A percentile compares a stretch with the other conserved stretches of the same genome.
Evolutionary conservation across 2,797 vertebrate species (phyloP).

Genomic region (Microctenopoma stevenorrisi): DNA sequence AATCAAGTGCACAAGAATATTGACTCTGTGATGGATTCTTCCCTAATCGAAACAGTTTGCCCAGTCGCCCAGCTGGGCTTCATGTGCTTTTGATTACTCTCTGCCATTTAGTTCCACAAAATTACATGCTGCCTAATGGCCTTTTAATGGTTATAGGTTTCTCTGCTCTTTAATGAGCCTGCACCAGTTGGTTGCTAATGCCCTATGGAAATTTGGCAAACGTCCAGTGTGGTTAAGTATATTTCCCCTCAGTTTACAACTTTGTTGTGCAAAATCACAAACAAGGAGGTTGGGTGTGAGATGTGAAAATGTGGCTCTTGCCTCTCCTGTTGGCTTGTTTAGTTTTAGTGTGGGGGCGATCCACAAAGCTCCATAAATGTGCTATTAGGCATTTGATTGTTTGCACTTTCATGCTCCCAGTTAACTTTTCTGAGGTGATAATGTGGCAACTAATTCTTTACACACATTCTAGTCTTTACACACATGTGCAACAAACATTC

Average conservation of each 20-base stretch:
- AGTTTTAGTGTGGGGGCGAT: constrained; percentile 67
- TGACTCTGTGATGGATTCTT: constrained; percentile 95
- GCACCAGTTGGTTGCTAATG: constrained; percentile 99
- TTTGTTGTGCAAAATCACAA: constrained; percentile 88
- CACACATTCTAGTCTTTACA: constrained; percentile 31
- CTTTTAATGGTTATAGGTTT: constrained; percentile 99
- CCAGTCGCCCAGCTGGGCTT: constrained; percentile 98
- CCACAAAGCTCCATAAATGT: constrained; percentile 52
- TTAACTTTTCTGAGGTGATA: constrained; percentile 69
- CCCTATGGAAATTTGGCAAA: constrained; percentile 96
- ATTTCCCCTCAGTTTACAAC: constrained; percentile 90
- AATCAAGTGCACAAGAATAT: constrained; percentile 86
- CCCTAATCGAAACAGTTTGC: constrained; percentile 98
- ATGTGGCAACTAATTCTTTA: constrained; percentile 57
- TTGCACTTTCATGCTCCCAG: constrained; percentile 60
- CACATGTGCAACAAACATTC: constrained; percentile 45
- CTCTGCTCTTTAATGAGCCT: constrained; percentile 96
- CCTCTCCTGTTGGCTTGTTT: constrained; percentile 66
- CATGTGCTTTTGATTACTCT: constrained; percentile 99
- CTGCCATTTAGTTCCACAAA: constrained; percentile 99
- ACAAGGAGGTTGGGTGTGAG: constrained; percentile 74
- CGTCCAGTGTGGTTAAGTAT: constrained; percentile 85
- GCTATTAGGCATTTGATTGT: constrained; percentile 66
- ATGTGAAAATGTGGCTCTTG: constrained; percentile 61
- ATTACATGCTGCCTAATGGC: constrained; percentile 99